Evolutionary conservation across 2,888 invertebrate species (phyloP).

Genomic region (Tinea pellionella): DNA sequence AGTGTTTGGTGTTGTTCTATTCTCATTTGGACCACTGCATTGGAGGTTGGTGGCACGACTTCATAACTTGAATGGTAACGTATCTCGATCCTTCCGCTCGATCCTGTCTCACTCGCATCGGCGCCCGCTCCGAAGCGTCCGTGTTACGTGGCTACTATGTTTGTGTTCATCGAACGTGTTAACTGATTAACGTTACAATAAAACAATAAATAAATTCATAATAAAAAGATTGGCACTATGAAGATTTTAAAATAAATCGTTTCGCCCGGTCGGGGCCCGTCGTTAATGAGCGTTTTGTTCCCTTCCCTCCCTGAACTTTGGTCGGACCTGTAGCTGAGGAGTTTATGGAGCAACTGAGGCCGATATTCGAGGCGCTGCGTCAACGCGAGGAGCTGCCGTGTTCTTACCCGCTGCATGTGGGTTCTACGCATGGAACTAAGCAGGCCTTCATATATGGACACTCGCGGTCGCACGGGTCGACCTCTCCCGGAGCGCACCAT

Average conservation of each 20-base stretch:
- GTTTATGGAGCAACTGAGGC: constrained; percentile 95
- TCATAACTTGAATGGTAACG: constrained; percentile 60
- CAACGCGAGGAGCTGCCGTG: constrained; percentile 92
- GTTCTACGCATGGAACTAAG: constrained; percentile 73
- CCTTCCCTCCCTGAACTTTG: constrained; percentile 36
- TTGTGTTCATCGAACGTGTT: constrained; percentile 33
- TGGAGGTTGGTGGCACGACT: constrained; percentile 65
- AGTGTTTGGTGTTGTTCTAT: constrained; percentile 60
- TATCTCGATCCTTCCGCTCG: constrained; percentile 58
- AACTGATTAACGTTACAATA: constrained; percentile 39
- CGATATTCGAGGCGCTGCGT: constrained; percentile 93
- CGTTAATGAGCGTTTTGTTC: constrained; percentile 20
- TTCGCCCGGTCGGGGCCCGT: constrained; percentile 26
- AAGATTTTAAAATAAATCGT: constrained; percentile 36
- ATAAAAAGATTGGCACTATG: constrained; percentile 64
- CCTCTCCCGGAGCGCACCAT: constrained; percentile 73
- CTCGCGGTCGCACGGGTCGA: constrained; percentile 72
- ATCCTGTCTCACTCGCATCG: constrained; percentile 47
- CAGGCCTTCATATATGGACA: constrained; percentile 72
- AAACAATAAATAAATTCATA: constrained; percentile 21
- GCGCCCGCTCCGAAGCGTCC: constrained; percentile 9
- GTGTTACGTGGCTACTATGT: constrained; percentile 6
- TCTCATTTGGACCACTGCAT: constrained; percentile 61
- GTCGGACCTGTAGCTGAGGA: constrained; percentile 82
- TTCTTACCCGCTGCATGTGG: constrained; percentile 91